A percentile compares a stretch with the other conserved stretches of the same genome.
These are phyloP conservation scores for Hippocampus mohnikei DNA, from an alignment of 2,113 vertebrate species.

Conservation along the genomic window DNA sequence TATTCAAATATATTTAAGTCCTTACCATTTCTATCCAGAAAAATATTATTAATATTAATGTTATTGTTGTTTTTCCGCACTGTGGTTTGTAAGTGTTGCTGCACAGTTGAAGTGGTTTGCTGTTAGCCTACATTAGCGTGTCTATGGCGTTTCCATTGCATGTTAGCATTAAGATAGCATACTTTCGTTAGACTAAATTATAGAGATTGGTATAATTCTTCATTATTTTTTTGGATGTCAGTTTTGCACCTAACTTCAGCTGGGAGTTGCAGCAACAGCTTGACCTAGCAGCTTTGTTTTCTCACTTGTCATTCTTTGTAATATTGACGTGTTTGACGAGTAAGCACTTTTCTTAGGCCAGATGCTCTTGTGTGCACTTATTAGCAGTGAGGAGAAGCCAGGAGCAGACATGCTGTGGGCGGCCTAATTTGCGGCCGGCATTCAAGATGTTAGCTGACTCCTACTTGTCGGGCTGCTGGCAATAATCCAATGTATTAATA, in stretches of 20 bases:
- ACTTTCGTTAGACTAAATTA: too few relatives aligned
- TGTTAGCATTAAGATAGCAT: too few relatives aligned
- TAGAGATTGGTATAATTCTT: too few relatives aligned
- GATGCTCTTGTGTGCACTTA: constrained; percentile 1
- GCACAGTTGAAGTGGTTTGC: too few relatives aligned
- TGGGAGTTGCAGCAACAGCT: not conserved
- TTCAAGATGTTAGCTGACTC: constrained; percentile 6
- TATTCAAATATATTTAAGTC: too few relatives aligned
- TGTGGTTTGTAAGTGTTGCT: too few relatives aligned
- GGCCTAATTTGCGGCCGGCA: not conserved
- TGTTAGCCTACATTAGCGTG: too few relatives aligned
- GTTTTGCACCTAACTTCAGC: not conserved
- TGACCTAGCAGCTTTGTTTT: not conserved
- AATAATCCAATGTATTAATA: constrained; percentile 6
- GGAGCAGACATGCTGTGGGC: not conserved
- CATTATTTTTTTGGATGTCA: not conserved
- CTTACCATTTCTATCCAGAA: too few relatives aligned
- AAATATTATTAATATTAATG: too few relatives aligned
- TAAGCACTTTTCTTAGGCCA: not conserved
- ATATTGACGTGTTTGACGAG: not conserved
- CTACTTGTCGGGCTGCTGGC: constrained; percentile 27
- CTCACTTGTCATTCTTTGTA: too few relatives aligned
- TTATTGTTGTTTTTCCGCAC: too few relatives aligned
- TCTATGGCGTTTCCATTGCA: too few relatives aligned
- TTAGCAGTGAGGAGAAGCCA: not conserved